Conservation (phyloP, 1,140 invertebrate species). For the Atta texana region DNA sequence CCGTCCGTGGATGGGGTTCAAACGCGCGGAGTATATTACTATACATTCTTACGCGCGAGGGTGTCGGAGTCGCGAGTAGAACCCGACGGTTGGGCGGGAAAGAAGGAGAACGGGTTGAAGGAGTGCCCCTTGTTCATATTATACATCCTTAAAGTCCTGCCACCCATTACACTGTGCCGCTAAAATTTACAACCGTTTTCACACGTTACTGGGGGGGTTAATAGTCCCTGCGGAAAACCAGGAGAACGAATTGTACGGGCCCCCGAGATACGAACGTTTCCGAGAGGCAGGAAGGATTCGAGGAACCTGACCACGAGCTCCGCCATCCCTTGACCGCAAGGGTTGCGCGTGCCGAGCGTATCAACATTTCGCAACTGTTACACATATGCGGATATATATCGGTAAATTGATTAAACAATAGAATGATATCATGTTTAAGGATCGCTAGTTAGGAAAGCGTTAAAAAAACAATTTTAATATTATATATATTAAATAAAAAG, state of each 20-base stretch:
- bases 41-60: conserved; percentile 83
- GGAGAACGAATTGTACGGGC: conserved; percentile 62
- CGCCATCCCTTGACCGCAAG: conserved; percentile 70
- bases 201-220: conserved; percentile 81
- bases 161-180: conserved; percentile 80
- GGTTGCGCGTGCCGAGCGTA: conserved; percentile 64
- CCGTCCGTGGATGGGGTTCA: conserved; percentile 61
- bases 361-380: conserved; percentile 61
- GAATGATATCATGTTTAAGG: not conserved
- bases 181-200: conserved; percentile 85
- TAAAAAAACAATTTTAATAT: not conserved
- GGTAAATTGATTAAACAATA: conserved; percentile 44
- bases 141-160: conserved; percentile 83
- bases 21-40: conserved; percentile 83
- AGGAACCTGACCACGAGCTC: conserved; percentile 64
- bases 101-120: conserved; percentile 68
- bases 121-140: conserved; percentile 71
- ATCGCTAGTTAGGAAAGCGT: not conserved
- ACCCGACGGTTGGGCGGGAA: conserved; percentile 22
- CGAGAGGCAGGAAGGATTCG: conserved; percentile 18
- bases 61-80: conserved; percentile 51
- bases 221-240: conserved; percentile 73
- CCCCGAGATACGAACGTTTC: conserved; percentile 16
- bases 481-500: not conserved
- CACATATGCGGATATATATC: conserved; percentile 35